phyloP scores from a whole-genome alignment of 2,888 invertebrate species.

The Chloromyia formosa region DNA sequence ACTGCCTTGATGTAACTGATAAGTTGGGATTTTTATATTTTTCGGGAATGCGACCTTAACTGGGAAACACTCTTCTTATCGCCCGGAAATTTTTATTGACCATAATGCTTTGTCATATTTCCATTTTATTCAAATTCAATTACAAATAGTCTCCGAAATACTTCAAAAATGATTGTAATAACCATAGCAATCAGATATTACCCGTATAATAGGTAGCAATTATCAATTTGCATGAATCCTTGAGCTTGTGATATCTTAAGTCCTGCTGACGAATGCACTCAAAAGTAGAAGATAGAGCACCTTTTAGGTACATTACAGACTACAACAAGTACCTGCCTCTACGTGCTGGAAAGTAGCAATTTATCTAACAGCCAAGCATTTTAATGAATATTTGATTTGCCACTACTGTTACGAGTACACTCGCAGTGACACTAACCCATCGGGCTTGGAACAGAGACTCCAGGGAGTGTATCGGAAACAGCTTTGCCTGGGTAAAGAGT shows the following conservation, averaged over 20 bases:
- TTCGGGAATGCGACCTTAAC: no score
- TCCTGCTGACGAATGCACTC: background rate
- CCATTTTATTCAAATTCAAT: no score
- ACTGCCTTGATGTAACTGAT: no score
- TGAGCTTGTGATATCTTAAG: background rate
- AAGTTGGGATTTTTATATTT: no score
- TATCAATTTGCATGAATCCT: slow-evolving; percentile 13
- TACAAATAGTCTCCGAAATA: no score
- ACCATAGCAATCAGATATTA: background rate
- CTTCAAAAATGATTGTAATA: no score
- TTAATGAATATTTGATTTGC: slow-evolving; percentile 33
- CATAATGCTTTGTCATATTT: no score
- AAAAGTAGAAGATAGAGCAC: background rate
- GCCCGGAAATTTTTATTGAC: no score
- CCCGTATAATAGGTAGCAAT: slow-evolving; percentile 9
- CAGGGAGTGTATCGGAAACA: background rate
- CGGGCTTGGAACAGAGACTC: background rate
- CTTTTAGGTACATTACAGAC: background rate
- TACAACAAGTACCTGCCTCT: background rate
- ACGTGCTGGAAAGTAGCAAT: background rate
- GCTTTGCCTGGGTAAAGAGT: background rate
- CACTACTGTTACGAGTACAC: background rate
- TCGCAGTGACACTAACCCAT: no score
- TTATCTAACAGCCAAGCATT: slow-evolving; percentile 19
- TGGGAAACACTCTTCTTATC: no score